Evolutionary conservation across 2,113 vertebrate species (phyloP).

Genomic region (Serilophus lunatus): DNA sequence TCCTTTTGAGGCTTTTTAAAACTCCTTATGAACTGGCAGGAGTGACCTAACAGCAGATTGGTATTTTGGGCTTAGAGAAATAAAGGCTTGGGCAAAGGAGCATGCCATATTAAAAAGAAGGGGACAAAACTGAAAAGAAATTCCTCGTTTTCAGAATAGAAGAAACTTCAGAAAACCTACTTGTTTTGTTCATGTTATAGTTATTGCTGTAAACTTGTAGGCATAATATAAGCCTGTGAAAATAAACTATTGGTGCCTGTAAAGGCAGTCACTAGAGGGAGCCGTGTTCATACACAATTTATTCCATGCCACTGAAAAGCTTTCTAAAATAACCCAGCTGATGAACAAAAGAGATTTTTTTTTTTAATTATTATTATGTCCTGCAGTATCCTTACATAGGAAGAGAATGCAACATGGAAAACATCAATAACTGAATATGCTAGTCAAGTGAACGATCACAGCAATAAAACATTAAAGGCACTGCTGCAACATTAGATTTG

Average conservation of each 20-base stretch:
- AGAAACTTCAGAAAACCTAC: not conserved
- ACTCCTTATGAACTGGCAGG: not conserved
- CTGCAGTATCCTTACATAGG: not conserved
- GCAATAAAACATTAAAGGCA: not conserved
- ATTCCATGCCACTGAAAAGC: not conserved
- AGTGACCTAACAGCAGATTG: not conserved
- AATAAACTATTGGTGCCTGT: not conserved
- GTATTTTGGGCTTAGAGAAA: not conserved
- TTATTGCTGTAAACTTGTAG: not conserved
- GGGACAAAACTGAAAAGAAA: accelerated
- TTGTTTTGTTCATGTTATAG: not conserved
- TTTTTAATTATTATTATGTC: not conserved
- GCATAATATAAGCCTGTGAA: not conserved
- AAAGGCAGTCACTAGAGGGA: conserved; percentile 20
- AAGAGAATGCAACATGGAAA: not conserved
- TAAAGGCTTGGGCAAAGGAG: not conserved
- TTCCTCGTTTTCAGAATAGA: not conserved
- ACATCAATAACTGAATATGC: not conserved
- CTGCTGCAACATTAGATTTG: not conserved
- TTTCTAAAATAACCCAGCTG: not conserved
- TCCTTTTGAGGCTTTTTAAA: not conserved
- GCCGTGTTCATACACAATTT: not conserved
- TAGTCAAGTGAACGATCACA: not conserved
- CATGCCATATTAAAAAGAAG: not conserved
- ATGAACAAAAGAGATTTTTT: not conserved